Conservation (phyloP, 2,113 vertebrate species). For the Verasper variegatus region DNA sequence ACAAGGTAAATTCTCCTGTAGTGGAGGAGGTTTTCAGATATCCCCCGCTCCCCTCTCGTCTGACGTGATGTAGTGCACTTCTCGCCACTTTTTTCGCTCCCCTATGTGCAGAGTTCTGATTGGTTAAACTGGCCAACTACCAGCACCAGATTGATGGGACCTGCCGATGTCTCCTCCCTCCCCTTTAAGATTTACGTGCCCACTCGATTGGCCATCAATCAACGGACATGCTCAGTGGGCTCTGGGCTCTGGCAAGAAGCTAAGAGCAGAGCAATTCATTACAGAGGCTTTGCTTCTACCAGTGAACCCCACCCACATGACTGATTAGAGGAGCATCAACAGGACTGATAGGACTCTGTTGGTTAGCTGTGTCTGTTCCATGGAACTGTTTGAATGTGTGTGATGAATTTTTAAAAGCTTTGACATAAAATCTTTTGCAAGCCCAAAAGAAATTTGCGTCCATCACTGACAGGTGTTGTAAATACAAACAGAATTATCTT, state of each 20-base stretch:
- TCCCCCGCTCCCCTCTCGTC: constrained; percentile 8
- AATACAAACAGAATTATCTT: not conserved
- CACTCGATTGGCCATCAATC: constrained; percentile 77
- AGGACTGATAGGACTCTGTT: constrained; percentile 22
- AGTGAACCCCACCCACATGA: constrained; percentile 63
- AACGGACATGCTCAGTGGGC: constrained; percentile 52
- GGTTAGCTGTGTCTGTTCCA: constrained; percentile 12
- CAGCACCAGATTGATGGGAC: constrained; percentile 63
- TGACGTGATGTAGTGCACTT: constrained; percentile 8
- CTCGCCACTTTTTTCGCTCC: not conserved
- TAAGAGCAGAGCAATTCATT: constrained; percentile 65
- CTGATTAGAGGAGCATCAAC: constrained; percentile 62
- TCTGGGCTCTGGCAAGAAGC: constrained; percentile 45
- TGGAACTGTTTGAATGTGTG: constrained; percentile 1
- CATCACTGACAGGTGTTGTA: not conserved
- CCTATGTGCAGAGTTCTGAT: constrained; percentile 27
- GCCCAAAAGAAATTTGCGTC: not conserved
- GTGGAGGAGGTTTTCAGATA: constrained; percentile 27
- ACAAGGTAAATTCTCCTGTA: constrained; percentile 23
- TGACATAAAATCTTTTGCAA: constrained; percentile 19
- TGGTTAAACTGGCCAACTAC: constrained; percentile 63
- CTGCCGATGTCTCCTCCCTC: constrained; percentile 45
- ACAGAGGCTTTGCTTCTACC: constrained; percentile 50
- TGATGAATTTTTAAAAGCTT: constrained; percentile 16
- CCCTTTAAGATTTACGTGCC: constrained; percentile 71